Base-by-base conservation (phyloP, 2,113 vertebrate genomes). In the Cryptomyrus ogoouensis region DNA sequence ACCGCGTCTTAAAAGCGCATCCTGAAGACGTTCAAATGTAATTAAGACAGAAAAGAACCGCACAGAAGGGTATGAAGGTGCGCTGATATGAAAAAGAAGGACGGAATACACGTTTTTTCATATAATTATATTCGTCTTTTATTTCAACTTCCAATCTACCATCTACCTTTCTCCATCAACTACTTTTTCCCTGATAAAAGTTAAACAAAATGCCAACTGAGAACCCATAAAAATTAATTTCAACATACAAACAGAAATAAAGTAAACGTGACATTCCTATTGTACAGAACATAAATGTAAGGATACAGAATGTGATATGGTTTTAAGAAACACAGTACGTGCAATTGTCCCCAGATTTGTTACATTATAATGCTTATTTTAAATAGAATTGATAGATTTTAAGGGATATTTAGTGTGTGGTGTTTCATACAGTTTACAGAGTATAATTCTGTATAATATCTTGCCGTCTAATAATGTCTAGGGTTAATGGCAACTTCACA, bases 61-160 rank as follows among this genome's bases (percentile, higher is more conserved):
- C 31, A 80, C 5, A 31, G 1, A 74, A 74, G n/a, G n/a, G 27
- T 35, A 74, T 15, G 66, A 27, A 27, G 3, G 27, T 13, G 27
- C 56, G 56, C 56, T 0, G 66, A 21, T 83, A 0, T 42, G 42
- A 44, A 83, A 83, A 19, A 12, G 9, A 83, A 17, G 21, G 21
- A 27, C 85, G 6, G 83, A n/a, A 84, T 21, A 44, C 17, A 83
- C 5, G 42, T 84, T n/a, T 42, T 52, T 19, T 80, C 85, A 80
- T 5, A 0, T 58, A 21, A 91, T 77, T 58, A 90, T 84, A 90
- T 91, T 87, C 90, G 84, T 77, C 86, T 91, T 94, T 95, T 93
- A 93, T 95, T 93, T 91, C 93, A 86, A 91, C 91, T 92, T 89
- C 88, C 83, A 91, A 92, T 88, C 91, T 91, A 90, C 87, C 90